Conservation (phyloP, 2,888 invertebrate genomes). For the Eupithecia exiguata region DNA sequence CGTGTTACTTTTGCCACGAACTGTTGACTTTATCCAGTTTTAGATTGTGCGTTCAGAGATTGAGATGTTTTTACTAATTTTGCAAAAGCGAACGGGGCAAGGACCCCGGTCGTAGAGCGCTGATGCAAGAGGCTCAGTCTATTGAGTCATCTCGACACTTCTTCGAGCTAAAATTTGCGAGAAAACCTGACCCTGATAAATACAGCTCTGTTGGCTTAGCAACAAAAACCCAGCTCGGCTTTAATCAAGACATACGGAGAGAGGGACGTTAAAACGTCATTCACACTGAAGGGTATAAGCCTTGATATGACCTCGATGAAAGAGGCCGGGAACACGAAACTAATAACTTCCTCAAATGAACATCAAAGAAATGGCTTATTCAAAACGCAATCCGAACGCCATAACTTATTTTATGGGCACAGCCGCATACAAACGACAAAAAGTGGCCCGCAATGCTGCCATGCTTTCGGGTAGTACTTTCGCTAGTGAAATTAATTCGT, state of each 20-base stretch:
- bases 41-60: slow-evolving; percentile 28
- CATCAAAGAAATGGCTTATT: slow-evolving; percentile 48
- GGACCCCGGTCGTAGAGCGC: slow-evolving; percentile 39
- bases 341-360: slow-evolving; percentile 44
- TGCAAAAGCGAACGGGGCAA: slow-evolving; percentile 38
- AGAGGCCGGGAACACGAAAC: slow-evolving; percentile 37
- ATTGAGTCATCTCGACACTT: slow-evolving; percentile 28
- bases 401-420: slow-evolving; percentile 47
- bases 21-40: slow-evolving; percentile 33
- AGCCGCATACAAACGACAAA: slow-evolving; percentile 36
- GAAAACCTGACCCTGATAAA: slow-evolving; percentile 18
- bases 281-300: slow-evolving; percentile 16
- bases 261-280: slow-evolving; percentile 25
- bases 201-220: slow-evolving; percentile 13
- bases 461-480: slow-evolving; percentile 41
- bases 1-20: slow-evolving; percentile 19
- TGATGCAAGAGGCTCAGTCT: slow-evolving; percentile 33
- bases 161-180: slow-evolving; percentile 12
- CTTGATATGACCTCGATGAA: slow-evolving; percentile 25
- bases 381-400: slow-evolving; percentile 46
- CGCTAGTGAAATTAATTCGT: slow-evolving; percentile 42
- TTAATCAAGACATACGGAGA: slow-evolving; percentile 2
- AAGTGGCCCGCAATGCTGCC: slow-evolving; percentile 26
- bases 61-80: slow-evolving; percentile 41
- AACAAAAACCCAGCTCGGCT: slow-evolving; percentile 1